Evolutionary conservation across 2,113 vertebrate genomes (phyloP).

Genomic region (Tachuris rubrigastra): DNA sequence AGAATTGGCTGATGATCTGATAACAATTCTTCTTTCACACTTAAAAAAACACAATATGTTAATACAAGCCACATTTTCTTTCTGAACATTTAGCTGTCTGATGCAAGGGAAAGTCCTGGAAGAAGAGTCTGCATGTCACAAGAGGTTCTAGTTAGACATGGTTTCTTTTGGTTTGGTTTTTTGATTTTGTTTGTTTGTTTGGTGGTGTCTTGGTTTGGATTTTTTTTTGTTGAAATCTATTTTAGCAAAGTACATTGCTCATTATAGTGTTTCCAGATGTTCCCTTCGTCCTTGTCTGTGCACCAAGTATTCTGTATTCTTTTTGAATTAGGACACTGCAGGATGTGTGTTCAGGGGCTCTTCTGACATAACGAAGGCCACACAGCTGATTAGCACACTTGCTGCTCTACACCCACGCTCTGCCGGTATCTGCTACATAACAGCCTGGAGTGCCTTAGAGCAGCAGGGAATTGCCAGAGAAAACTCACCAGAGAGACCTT

Average conservation of each 20-base stretch:
- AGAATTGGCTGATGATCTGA: background rate
- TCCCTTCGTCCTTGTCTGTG: background rate
- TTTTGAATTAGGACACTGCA: background rate
- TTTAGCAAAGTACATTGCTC: background rate
- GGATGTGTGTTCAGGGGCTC: background rate
- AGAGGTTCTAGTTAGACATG: background rate
- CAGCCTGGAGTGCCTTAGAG: background rate
- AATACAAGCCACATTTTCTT: background rate
- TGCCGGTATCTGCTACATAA: background rate
- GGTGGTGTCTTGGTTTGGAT: too few species aligned
- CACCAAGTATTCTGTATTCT: background rate
- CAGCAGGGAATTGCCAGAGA: background rate
- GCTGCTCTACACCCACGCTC: background rate
- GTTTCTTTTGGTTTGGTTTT: background rate
- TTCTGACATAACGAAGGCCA: background rate
- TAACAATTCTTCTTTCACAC: background rate
- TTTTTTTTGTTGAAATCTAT: background rate
- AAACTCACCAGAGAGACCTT: background rate
- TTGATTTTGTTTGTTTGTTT: background rate
- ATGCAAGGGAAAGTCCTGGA: background rate
- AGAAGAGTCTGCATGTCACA: background rate
- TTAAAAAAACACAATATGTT: background rate
- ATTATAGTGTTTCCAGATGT: background rate
- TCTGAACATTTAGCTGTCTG: background rate
- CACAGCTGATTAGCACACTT: background rate